A percentile compares a stretch with the other conserved stretches of the same genome.
These are phyloP conservation scores for Epirrhoe alternata DNA, from an alignment of 2,888 invertebrate genomes.

Conservation along the genomic window DNA sequence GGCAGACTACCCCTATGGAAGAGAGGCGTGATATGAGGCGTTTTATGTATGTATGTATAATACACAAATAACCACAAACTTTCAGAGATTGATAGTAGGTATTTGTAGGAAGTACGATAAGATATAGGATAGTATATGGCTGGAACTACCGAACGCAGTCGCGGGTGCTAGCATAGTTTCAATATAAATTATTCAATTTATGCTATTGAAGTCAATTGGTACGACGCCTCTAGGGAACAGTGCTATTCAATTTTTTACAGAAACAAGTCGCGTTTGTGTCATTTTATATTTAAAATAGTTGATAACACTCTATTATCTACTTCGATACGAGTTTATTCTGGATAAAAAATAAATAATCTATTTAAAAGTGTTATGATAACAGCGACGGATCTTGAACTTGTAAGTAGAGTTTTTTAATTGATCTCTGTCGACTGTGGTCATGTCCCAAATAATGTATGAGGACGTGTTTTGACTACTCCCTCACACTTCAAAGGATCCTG, in stretches of 20 bases:
- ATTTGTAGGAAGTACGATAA: neutral
- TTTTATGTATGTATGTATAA: no score
- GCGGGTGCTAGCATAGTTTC: slow-evolving; percentile 12
- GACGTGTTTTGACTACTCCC: no score
- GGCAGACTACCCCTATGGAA: no score
- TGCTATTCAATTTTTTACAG: slow-evolving; percentile 47
- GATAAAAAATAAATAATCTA: neutral
- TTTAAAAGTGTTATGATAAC: neutral
- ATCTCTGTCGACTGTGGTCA: no score
- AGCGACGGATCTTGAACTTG: neutral
- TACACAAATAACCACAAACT: neutral
- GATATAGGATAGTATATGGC: neutral
- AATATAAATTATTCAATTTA: slow-evolving; percentile 59
- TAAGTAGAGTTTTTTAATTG: neutral
- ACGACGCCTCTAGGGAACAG: slow-evolving; percentile 50
- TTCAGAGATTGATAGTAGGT: no score
- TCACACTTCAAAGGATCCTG: no score
- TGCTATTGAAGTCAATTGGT: slow-evolving; percentile 80
- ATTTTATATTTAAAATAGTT: neutral
- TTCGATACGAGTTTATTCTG: neutral
- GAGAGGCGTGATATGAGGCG: no score
- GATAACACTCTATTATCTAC: neutral
- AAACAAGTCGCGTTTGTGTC: slow-evolving; percentile 46
- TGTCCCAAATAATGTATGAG: no score
- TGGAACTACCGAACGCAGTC: neutral